Conservation (phyloP, 2,888 invertebrate genomes). For the Drosophila fulvimacula region DNA sequence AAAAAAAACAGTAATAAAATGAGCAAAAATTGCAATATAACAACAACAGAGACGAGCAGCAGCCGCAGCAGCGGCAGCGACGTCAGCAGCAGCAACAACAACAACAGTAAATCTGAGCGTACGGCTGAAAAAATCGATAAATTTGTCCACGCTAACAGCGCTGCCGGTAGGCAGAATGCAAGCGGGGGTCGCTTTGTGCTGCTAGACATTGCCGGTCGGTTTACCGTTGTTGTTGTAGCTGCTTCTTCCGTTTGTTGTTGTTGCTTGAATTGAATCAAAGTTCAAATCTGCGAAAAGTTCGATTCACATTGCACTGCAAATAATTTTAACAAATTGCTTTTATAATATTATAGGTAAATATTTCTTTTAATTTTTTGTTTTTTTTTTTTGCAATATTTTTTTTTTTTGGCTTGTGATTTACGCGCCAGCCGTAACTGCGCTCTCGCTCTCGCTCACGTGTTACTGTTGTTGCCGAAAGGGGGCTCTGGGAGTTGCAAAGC, state of each 20-base stretch:
- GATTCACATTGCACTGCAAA: slow-evolving; percentile 48
- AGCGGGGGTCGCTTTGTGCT: slow-evolving; percentile 11
- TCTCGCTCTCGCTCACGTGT: slow-evolving; percentile 42
- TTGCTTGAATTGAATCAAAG: slow-evolving; percentile 52
- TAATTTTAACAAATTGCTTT: slow-evolving; percentile 15
- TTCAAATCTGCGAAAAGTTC: slow-evolving; percentile 58
- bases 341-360: slow-evolving; percentile 14
- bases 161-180: slow-evolving; percentile 17
- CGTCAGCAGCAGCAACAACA: slow-evolving; percentile 33
- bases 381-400: background rate
- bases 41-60: slow-evolving; percentile 6
- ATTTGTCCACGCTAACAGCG: slow-evolving; percentile 62
- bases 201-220: slow-evolving; percentile 59
- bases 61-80: slow-evolving; percentile 16
- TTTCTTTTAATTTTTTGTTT: slow-evolving; percentile 2
- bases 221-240: slow-evolving; percentile 6
- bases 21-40: slow-evolving; percentile 24
- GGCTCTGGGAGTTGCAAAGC: slow-evolving; percentile 21
- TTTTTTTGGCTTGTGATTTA: slow-evolving; percentile 14
- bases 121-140: slow-evolving; percentile 71
- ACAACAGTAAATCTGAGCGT: slow-evolving; percentile 31
- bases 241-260: slow-evolving; percentile 14
- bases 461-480: slow-evolving; percentile 25
- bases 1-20: slow-evolving; percentile 44
- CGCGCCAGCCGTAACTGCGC: slow-evolving; percentile 22